Percentiles rank a stretch among this genome's conserved stretches.
These are phyloP conservation scores for Tiaroga cobitis DNA, from an alignment of 2,797 vertebrate species.

Conservation along the genomic window DNA sequence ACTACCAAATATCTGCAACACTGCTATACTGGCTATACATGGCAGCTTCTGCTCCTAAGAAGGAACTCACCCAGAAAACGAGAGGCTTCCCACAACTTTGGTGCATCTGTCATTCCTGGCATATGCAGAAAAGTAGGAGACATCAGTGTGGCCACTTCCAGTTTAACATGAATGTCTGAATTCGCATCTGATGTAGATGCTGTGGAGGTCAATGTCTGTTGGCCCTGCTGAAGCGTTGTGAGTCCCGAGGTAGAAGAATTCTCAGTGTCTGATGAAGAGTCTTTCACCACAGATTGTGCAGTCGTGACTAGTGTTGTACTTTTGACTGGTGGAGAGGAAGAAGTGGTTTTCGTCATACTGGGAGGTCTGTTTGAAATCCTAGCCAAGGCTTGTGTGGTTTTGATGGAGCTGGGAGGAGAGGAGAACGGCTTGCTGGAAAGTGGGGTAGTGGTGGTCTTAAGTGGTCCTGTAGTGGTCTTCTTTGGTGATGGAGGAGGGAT, in stretches of 20 bases:
- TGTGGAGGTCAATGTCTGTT: conserved; percentile 39
- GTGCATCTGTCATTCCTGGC: conserved; percentile 74
- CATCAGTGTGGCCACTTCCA: conserved; percentile 71
- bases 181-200: conserved; percentile 52
- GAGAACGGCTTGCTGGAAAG: conserved; percentile 52
- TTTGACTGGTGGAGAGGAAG: conserved; percentile 35
- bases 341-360: conserved; percentile 50
- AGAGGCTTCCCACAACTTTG: conserved; percentile 74
- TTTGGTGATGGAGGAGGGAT: conserved; percentile 25
- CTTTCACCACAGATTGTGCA: conserved; percentile 38
- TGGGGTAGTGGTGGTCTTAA: conserved; percentile 62
- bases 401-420: conserved; percentile 50
- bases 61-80: conserved; percentile 73
- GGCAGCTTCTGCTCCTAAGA: not conserved
- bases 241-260: conserved; percentile 57
- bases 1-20: not conserved
- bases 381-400: conserved; percentile 60
- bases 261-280: conserved; percentile 51
- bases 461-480: conserved; percentile 54
- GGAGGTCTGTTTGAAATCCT: conserved; percentile 62
- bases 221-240: conserved; percentile 39
- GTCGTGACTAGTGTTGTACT: conserved; percentile 44
- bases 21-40: not conserved
- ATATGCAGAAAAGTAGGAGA: conserved; percentile 78
- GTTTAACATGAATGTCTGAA: conserved; percentile 55